A percentile compares a stretch with the other conserved stretches of the same genome.
phyloP scores from a whole-genome alignment of 2,888 invertebrate species.

The Ecliptopera silaceata region DNA sequence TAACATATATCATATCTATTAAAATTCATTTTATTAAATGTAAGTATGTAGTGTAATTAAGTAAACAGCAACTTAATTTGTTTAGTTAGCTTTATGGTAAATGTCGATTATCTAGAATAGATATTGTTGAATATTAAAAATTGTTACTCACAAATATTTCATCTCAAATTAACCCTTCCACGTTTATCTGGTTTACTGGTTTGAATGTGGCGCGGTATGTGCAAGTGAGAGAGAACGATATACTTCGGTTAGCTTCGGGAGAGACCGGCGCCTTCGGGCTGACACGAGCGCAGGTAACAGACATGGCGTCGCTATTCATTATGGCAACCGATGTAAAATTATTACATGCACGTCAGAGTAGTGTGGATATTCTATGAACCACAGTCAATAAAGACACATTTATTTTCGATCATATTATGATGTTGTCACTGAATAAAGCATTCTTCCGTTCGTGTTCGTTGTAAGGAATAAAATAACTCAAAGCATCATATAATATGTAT shows the following conservation, averaged over 20 bases:
- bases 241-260: slow-evolving; percentile 22
- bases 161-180: slow-evolving; percentile 18
- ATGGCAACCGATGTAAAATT: slow-evolving; percentile 50
- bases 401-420: no score
- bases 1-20: no score
- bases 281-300: slow-evolving; percentile 54
- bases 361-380: slow-evolving; percentile 37
- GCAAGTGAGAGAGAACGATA: slow-evolving; percentile 38
- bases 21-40: no score
- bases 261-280: slow-evolving; percentile 35
- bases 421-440: no score
- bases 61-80: slow-evolving; percentile 8
- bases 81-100: neutral
- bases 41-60: neutral
- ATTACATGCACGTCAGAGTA: slow-evolving; percentile 41
- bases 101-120: slow-evolving; percentile 17
- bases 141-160: slow-evolving; percentile 24
- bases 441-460: no score
- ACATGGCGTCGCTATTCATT: slow-evolving; percentile 68
- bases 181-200: slow-evolving; percentile 22
- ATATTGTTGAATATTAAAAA: slow-evolving; percentile 31
- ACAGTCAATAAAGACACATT: no score
- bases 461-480: no score
- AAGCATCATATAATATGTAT: no score
- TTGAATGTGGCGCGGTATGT: slow-evolving; percentile 30